Conservation (phyloP, 2,797 vertebrate species). For the Falco peregrinus region DNA sequence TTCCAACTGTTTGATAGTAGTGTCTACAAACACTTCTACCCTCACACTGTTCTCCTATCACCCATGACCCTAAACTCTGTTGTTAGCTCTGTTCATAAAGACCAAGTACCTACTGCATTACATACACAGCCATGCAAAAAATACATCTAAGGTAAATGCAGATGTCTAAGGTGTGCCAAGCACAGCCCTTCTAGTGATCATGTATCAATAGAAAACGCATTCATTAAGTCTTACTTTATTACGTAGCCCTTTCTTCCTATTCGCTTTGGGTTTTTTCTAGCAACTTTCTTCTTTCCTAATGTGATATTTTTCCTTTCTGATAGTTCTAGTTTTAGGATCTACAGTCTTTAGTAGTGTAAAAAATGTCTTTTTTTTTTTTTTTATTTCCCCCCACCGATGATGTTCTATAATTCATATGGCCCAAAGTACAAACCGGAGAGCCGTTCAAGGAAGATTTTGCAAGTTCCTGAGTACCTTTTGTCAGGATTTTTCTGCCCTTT, state of each 20-base stretch:
- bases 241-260: neutral
- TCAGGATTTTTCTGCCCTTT: neutral
- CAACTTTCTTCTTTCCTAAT: neutral
- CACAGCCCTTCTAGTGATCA: neutral
- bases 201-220: neutral
- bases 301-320: neutral
- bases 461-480: neutral
- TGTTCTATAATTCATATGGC: neutral
- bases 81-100: neutral
- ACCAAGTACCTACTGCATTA: neutral
- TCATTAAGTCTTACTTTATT: neutral
- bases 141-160: neutral
- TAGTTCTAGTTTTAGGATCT: neutral
- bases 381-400: neutral
- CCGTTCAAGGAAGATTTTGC: neutral
- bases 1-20: neutral
- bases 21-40: neutral
- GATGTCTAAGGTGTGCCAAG: neutral
- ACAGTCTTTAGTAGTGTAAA: neutral
- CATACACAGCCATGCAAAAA: neutral
- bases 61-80: neutral
- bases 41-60: neutral
- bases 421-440: neutral
- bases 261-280: neutral
- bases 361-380: neutral